These are phyloP conservation scores for Pomatostomus ruficeps DNA, from an alignment of 2,113 vertebrate genomes.

Conservation along the genomic window DNA sequence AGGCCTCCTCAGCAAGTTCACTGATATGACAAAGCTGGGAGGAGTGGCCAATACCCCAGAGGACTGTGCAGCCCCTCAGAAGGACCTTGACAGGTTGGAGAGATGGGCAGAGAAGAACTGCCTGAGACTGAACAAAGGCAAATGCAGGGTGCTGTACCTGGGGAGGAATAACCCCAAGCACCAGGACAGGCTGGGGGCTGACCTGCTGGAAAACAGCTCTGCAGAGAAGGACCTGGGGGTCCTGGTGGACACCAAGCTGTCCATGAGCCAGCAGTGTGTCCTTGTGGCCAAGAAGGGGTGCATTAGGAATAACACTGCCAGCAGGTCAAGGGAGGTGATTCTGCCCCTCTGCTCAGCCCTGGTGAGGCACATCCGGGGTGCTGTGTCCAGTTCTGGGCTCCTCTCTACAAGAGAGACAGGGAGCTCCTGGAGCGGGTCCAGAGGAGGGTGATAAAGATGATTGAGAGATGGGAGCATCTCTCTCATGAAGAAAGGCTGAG, in stretches of 20 bases:
- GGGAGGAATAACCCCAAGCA: background rate
- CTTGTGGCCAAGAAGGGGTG: background rate
- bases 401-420: background rate
- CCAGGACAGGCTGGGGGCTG: background rate
- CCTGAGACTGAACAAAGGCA: background rate
- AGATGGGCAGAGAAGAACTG: background rate
- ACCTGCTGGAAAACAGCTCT: background rate
- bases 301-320: background rate
- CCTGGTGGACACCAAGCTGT: background rate
- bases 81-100: fast-evolving
- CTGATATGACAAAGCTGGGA: background rate
- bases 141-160: background rate
- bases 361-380: background rate
- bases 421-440: background rate
- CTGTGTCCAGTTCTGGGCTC: background rate
- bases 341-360: background rate
- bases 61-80: background rate
- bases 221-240: background rate
- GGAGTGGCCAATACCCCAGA: fast-evolving
- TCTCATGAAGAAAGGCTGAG: background rate
- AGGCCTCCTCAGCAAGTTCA: background rate
- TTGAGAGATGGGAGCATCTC: background rate
- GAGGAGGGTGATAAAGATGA: background rate
- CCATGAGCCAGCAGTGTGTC: background rate
- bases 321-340: background rate